Evolutionary conservation across 2,113 vertebrate genomes (phyloP).

Genomic region (Anolis carolinensis): DNA sequence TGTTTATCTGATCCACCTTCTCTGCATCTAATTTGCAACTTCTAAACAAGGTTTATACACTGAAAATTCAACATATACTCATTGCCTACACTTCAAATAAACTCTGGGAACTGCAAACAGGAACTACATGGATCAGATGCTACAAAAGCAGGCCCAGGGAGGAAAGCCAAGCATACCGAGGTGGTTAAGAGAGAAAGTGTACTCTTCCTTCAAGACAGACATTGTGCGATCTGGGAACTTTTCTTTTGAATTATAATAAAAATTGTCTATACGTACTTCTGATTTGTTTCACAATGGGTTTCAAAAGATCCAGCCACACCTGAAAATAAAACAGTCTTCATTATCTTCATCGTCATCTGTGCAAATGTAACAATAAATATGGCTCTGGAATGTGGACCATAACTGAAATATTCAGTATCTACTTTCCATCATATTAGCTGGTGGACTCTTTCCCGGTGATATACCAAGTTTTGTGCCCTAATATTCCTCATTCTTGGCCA

Average conservation of each 20-base stretch:
- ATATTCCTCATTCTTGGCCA: background rate
- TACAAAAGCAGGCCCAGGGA: background rate
- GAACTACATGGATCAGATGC: background rate
- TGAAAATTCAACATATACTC: background rate
- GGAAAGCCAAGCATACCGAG: background rate
- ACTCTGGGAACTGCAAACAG: background rate
- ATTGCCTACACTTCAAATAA: background rate
- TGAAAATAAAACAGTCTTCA: conserved; percentile 64
- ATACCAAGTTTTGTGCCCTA: background rate
- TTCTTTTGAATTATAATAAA: background rate
- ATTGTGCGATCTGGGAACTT: background rate
- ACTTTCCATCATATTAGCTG: background rate
- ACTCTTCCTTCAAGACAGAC: background rate
- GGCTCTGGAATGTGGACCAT: background rate
- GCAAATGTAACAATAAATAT: conserved; percentile 3
- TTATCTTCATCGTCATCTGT: background rate
- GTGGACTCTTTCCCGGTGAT: background rate
- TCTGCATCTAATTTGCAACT: background rate
- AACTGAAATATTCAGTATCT: conserved; percentile 6
- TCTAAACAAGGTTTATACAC: background rate
- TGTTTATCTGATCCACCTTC: background rate
- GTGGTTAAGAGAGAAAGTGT: background rate
- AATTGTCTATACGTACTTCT: conserved; percentile 84
- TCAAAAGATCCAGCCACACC: conserved; percentile 98
- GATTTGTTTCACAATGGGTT: conserved; percentile 95